A percentile compares a stretch with the other conserved stretches of the same genome.
Conservation (phyloP, 2,888 invertebrate genomes). For the Fabriciana adippe region DNA sequence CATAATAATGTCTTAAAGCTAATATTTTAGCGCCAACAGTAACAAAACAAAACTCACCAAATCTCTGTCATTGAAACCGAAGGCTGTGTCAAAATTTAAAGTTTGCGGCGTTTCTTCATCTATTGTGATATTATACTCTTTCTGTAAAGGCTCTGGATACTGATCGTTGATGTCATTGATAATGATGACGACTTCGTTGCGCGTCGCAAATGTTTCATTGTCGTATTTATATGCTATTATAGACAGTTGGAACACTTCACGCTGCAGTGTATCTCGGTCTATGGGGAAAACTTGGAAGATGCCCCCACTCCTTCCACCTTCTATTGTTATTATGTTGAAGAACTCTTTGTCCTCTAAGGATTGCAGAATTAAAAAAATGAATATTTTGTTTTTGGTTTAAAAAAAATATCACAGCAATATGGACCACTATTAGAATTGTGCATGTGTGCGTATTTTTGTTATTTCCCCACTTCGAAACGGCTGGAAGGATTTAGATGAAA, state of each 20-base stretch:
- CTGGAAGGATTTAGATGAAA: no score
- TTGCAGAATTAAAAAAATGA: neutral
- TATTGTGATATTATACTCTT: constrained; percentile 63
- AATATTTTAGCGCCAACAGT: neutral
- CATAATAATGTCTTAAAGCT: neutral
- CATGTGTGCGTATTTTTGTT: no score
- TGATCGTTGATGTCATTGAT: constrained; percentile 86
- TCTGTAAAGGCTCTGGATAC: constrained; percentile 74
- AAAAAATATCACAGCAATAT: neutral
- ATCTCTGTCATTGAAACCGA: constrained; percentile 80
- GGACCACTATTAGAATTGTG: no score
- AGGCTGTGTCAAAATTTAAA: constrained; percentile 67
- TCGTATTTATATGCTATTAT: constrained; percentile 75
- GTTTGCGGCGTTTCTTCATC: constrained; percentile 79
- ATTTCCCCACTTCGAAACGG: no score
- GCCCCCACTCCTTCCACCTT: constrained; percentile 59
- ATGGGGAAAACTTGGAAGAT: constrained; percentile 64
- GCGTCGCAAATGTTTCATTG: constrained; percentile 56
- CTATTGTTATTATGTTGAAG: constrained; percentile 61
- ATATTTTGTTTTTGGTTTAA: neutral
- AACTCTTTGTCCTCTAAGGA: constrained; percentile 53
- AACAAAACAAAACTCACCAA: constrained; percentile 58
- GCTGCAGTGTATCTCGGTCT: constrained; percentile 70
- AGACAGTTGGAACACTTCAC: constrained; percentile 71
- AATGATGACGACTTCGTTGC: constrained; percentile 67